Evolutionary conservation across 2,797 vertebrate genomes (phyloP), one percentile per base, ranked within the genome.

Genomic region (Glossophaga mutica): DNA sequence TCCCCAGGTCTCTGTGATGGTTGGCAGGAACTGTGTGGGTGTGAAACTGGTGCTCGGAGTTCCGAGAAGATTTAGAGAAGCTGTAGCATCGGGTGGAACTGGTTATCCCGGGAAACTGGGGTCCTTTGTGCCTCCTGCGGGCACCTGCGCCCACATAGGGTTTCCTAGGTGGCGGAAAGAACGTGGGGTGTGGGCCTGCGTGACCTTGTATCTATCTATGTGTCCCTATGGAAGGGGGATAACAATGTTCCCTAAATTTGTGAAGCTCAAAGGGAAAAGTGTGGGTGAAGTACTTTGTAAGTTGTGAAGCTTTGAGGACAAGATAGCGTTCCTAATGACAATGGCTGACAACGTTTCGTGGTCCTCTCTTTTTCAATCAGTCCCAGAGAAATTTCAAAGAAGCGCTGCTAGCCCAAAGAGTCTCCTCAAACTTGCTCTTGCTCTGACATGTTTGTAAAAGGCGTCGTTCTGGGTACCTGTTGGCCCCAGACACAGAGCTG

Each of bases 121-220:
- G 8, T 1, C 42, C 76, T 92, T 21, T 18, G 26, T 57, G 3
- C 26, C 32, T 37, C 37, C 39, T 3, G 0, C 6, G 9, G 0
- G 15, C 10, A n/a, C 55, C n/a, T 0, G 1, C 5, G 22, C 3
- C 50, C 55, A 14, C 18, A 42, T n/a, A 29, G 21, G 24, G 12
- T 52, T 32, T 42, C 24, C 37, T 39, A 21, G 14, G 21, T 26
- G 6, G 24, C 46, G 89, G 70, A 44, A 50, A 65, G 15, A 65
- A 1, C 2, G 0, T 39, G 62, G 21, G 32, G 26, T 21, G 2
- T 46, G n/a, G 26, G 26, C 70, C 26, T 24, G 16, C 0, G 0
- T 48, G 26, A 29, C 15, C 12, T 76, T n/a, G 9, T 32, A 59
- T 6, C 42, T 21, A 1, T 10, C 34, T 37, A 0, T 24, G 10